These are phyloP conservation scores for Coregonus sp. DNA, from an alignment of 2,797 vertebrate species.

Conservation along the genomic window DNA sequence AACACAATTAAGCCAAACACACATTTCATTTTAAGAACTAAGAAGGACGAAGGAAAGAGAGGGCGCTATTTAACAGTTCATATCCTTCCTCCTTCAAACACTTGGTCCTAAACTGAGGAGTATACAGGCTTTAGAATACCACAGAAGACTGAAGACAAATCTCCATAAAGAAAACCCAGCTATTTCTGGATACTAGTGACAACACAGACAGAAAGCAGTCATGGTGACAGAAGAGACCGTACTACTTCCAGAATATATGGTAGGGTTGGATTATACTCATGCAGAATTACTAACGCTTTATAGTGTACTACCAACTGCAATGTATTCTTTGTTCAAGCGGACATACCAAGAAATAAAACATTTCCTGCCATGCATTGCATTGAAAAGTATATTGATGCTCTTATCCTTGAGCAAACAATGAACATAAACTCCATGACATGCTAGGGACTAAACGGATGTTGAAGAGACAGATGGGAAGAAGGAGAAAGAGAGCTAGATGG, in stretches of 20 bases:
- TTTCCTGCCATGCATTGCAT: not conserved
- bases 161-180: constrained; percentile 6
- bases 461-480: not conserved
- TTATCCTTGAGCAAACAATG: not conserved
- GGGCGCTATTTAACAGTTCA: constrained; percentile 18
- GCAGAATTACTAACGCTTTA: not conserved
- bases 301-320: not conserved
- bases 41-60: not conserved
- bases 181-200: not conserved
- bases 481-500: not conserved
- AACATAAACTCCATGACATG: not conserved
- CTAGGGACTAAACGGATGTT: not conserved
- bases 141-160: constrained; percentile 2
- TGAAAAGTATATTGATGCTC: not conserved
- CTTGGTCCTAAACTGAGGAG: constrained; percentile 16
- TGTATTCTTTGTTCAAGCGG: not conserved
- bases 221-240: not conserved
- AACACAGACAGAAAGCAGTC: not conserved
- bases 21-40: not conserved
- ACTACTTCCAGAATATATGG: not conserved
- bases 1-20: not conserved
- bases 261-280: not conserved
- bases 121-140: not conserved
- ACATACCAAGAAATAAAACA: not conserved
- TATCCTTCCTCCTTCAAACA: constrained; percentile 22